Conservation (phyloP, 2,888 invertebrate genomes). For the Platycnemis pennipes region DNA sequence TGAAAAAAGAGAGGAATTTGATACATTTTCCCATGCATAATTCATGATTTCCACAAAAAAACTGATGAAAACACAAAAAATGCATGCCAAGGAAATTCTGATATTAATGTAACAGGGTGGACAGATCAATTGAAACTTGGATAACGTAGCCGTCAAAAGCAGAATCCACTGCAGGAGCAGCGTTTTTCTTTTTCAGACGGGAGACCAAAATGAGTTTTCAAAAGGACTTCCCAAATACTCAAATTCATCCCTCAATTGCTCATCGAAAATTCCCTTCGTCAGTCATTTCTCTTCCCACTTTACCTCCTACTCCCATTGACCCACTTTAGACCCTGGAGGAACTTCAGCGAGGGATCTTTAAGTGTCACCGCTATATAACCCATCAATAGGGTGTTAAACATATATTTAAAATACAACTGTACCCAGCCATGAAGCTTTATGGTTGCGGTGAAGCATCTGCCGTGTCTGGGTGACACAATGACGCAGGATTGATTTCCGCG, state of each 20-base stretch:
- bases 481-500: background rate
- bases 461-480: background rate
- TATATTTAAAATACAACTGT: too few relatives aligned
- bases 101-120: background rate
- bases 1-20: too few relatives aligned
- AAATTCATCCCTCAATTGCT: background rate
- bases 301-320: background rate
- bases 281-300: background rate
- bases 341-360: background rate
- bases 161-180: background rate
- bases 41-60: too few relatives aligned
- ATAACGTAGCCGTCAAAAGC: background rate
- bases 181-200: background rate
- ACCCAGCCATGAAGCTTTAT: too few relatives aligned
- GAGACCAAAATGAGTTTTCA: background rate
- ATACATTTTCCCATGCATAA: too few relatives aligned
- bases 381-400: background rate
- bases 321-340: background rate
- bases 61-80: background rate
- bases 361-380: background rate
- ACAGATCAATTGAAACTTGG: background rate
- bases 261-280: background rate
- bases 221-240: background rate
- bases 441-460: background rate
- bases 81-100: background rate